Conservation (phyloP, 2,888 invertebrate genomes). For the Heliconius charithonia region DNA sequence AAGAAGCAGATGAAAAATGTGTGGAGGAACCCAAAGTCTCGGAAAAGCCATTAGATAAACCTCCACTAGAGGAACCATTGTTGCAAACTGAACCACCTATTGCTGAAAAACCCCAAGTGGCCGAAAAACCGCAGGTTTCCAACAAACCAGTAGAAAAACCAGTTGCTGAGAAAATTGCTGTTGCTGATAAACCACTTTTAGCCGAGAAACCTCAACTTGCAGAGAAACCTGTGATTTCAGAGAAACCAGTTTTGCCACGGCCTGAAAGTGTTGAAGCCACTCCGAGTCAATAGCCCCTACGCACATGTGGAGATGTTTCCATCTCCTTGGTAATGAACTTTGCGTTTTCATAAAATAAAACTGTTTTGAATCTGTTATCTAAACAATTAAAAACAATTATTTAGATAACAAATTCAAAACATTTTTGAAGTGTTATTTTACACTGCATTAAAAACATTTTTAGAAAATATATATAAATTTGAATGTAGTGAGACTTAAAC, state of each 20-base stretch:
- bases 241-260: constrained; percentile 65
- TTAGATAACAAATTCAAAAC: constrained; percentile 51
- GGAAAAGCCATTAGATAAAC: constrained; percentile 55
- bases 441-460: not conserved
- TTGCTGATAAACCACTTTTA: constrained; percentile 55
- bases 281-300: constrained; percentile 77
- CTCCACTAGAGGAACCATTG: constrained; percentile 54
- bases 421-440: constrained; percentile 28
- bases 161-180: constrained; percentile 49
- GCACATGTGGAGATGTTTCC: constrained; percentile 62
- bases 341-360: constrained; percentile 67
- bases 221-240: constrained; percentile 61
- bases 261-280: constrained; percentile 68
- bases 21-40: constrained; percentile 57
- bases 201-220: constrained; percentile 52
- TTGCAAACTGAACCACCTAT: constrained; percentile 40
- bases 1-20: constrained; percentile 47
- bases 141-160: constrained; percentile 61
- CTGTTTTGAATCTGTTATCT: not conserved
- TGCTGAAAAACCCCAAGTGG: constrained; percentile 59
- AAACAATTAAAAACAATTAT: constrained; percentile 70
- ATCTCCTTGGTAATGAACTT: constrained; percentile 67
- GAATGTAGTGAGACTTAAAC: not conserved
- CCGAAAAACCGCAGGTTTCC: constrained; percentile 58
- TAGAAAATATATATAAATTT: not conserved